A percentile compares a stretch with the other conserved stretches of the same genome.
Conservation (phyloP, 2,797 vertebrate species). For the Coilia nasus region DNA sequence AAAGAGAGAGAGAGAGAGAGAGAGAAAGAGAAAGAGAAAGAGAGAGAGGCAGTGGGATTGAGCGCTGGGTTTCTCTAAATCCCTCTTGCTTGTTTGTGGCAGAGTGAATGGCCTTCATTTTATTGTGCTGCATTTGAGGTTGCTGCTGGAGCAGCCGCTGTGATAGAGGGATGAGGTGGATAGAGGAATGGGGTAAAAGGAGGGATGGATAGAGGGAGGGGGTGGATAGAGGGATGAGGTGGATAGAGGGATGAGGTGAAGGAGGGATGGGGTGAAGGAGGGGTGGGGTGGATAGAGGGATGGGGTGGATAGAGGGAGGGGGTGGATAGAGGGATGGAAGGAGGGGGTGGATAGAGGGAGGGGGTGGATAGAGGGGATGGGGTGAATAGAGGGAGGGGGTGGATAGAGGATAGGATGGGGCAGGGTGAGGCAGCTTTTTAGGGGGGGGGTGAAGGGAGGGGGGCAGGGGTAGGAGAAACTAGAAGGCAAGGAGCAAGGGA, state of each 20-base stretch:
- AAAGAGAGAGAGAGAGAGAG: background rate
- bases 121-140: slow-evolving; percentile 67
- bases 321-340: too few relatives aligned
- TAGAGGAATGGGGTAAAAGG: slow-evolving; percentile 70
- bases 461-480: slow-evolving; percentile 47
- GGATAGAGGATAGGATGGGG: slow-evolving; percentile 64
- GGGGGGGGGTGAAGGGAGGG: background rate
- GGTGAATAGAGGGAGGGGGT: slow-evolving; percentile 73
- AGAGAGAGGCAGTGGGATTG: background rate
- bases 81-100: slow-evolving; percentile 70
- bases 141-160: slow-evolving; percentile 55
- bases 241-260: slow-evolving; percentile 49
- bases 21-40: background rate
- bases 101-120: slow-evolving; percentile 69
- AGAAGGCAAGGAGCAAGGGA: background rate
- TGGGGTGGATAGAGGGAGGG: slow-evolving; percentile 73
- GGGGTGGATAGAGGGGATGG: slow-evolving; percentile 73
- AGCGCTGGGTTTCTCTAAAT: slow-evolving; percentile 61
- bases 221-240: slow-evolving; percentile 38
- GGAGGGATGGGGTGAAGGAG: slow-evolving; percentile 67
- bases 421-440: slow-evolving; percentile 26
- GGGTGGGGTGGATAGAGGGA: slow-evolving; percentile 63
- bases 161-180: slow-evolving; percentile 73
- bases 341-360: slow-evolving; percentile 74
- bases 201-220: slow-evolving; percentile 44